Evolutionary conservation across 2,113 vertebrate species (phyloP), one percentile per base, ranked within the genome.

Genomic region (Alligator sinensis): DNA sequence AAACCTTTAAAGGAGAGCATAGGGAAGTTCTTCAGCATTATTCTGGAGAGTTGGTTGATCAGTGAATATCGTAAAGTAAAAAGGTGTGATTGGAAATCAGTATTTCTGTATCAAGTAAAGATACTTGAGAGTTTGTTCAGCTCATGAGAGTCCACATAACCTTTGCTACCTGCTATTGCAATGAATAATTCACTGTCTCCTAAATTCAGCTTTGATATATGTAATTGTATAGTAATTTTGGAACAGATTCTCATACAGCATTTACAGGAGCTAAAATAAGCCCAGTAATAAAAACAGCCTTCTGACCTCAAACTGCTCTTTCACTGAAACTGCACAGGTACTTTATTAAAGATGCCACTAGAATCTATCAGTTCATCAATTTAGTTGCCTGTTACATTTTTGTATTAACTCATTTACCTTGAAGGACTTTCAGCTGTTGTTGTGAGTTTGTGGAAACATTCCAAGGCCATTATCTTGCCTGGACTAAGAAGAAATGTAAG

Each of bases 171-270:
- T 76, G 61, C 84, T 66, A 72, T 84, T 97, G 82, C 86, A 92
- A 95, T 96, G 90, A 97, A 96, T 97, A 97, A 97, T 96, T 97
- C 64, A 96, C 75, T 85, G 11, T 72, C 62, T 96, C 62, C 94
- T 97, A 96, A 96, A 96, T 96, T 97, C 97, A 97, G 89, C 81
- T 95, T 74, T 88, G 87, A 79, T 63, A 68, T 92, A 84, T 94
- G 78, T 84, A 92, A 95, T 84, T 94, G 68, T 95, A 81, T 95
- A 94, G 80, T 92, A 90, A 95, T 77, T 92, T 94, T 94, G 88
- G 88, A 94, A 80, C 38, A 86, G 80, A 81, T n/a, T 93, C 89
- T 28, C 28, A 80, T 83, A n/a, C 24, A 84, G 81, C 79, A 83
- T 83, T 74, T 77, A 77, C 47, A 68, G 74, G 77, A 90, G 79